These are phyloP conservation scores for Frankliniella fusca DNA, from an alignment of 2,888 invertebrate genomes.

Conservation along the genomic window DNA sequence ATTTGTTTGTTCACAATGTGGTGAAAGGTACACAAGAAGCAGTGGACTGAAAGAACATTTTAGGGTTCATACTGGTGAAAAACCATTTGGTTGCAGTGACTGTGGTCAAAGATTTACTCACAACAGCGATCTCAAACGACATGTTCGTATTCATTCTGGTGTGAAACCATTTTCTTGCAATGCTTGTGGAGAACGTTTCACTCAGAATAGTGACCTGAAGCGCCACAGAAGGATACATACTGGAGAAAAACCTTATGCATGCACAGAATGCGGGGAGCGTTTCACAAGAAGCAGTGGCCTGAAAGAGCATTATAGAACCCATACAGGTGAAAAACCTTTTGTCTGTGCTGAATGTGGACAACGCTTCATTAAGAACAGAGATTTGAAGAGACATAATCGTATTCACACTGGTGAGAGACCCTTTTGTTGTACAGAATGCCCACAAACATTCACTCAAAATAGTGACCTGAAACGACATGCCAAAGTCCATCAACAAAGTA, in stretches of 20 bases:
- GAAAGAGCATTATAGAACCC: conserved; percentile 33
- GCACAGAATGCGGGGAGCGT: conserved; percentile 31
- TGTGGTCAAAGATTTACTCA: conserved; percentile 32
- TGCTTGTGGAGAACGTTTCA: conserved; percentile 32
- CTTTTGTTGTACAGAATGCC: conserved; percentile 27
- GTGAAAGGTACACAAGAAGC: conserved; percentile 43
- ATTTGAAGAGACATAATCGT: conserved; percentile 28
- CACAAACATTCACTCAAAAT: conserved; percentile 3
- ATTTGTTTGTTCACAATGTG: conserved; percentile 46
- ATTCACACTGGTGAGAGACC: conserved; percentile 32
- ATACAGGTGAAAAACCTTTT: conserved; percentile 34
- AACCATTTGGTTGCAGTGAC: conserved; percentile 34
- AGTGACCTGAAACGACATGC: conserved; percentile 13
- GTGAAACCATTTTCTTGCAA: conserved; percentile 33
- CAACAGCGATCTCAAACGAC: conserved; percentile 30
- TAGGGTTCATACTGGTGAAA: conserved; percentile 34
- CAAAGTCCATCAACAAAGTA: conserved; percentile 3
- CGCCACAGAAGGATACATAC: conserved; percentile 33
- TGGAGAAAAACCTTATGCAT: conserved; percentile 33
- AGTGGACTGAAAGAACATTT: conserved; percentile 32
- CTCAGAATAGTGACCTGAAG: conserved; percentile 32
- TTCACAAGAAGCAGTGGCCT: conserved; percentile 33
- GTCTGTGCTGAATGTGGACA: conserved; percentile 32
- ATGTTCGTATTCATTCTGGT: conserved; percentile 32
- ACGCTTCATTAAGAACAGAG: conserved; percentile 30